Conservation (phyloP, 1,140 invertebrate genomes). For the Saccostrea cuccullata region DNA sequence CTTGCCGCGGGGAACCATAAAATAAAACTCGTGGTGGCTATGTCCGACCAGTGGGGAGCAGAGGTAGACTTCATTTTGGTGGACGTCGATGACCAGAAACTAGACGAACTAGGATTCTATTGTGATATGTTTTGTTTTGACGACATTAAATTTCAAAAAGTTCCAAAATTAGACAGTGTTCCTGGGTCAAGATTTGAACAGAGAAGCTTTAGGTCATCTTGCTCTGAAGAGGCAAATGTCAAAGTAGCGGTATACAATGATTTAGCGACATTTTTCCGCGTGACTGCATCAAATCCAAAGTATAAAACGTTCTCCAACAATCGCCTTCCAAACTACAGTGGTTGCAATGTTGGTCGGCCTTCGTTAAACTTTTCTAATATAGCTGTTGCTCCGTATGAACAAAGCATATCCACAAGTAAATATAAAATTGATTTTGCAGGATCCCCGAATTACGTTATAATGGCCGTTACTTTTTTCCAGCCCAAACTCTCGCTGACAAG, state of each 20-base stretch:
- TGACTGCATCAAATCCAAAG: constrained; percentile 58
- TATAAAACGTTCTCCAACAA: constrained; percentile 59
- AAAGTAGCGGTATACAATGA: constrained; percentile 55
- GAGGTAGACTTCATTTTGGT: neutral
- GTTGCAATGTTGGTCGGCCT: constrained; percentile 54
- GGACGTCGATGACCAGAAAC: constrained; percentile 3
- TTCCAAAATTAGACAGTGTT: neutral
- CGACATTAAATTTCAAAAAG: neutral
- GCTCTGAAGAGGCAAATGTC: constrained; percentile 64
- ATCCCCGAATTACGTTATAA: neutral
- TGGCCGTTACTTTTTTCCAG: constrained; percentile 52
- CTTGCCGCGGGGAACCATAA: neutral
- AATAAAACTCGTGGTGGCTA: neutral
- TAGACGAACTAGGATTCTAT: constrained; percentile 17
- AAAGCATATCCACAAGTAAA: neutral
- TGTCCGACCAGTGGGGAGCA: constrained; percentile 9
- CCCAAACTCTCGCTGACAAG: constrained; percentile 50
- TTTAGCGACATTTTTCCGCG: constrained; percentile 43
- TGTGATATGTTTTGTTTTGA: constrained; percentile 24
- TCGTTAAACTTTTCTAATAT: constrained; percentile 51
- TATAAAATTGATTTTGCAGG: constrained; percentile 1
- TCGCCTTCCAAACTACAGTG: constrained; percentile 48
- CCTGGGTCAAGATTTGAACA: constrained; percentile 43
- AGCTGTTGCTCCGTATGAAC: neutral
- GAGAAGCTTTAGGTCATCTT: constrained; percentile 53